phyloP scores from a whole-genome alignment of 2,797 vertebrate genomes.

The Chaunax sp. region DNA sequence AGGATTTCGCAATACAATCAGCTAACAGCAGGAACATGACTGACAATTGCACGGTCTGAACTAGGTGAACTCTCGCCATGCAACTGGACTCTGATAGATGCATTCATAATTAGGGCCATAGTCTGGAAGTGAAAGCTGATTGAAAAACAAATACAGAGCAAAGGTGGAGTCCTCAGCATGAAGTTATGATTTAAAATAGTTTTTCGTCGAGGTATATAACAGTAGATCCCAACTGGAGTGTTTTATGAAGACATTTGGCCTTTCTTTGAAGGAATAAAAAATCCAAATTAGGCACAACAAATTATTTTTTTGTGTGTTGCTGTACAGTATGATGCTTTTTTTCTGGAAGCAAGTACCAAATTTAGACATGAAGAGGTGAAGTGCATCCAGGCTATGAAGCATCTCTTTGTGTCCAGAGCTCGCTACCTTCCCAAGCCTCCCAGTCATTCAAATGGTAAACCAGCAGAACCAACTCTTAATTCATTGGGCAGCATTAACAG shows the following conservation, averaged over 20 bases:
- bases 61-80: not conserved
- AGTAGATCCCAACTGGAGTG: not conserved
- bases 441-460: constrained; percentile 83
- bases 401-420: constrained; percentile 76
- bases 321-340: constrained; percentile 54
- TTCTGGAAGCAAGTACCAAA: constrained; percentile 71
- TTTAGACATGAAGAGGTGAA: constrained; percentile 82
- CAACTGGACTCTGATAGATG: constrained; percentile 10
- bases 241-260: not conserved
- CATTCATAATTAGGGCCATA: not conserved
- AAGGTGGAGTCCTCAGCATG: not conserved
- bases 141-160: not conserved
- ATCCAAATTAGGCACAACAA: constrained; percentile 1
- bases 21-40: constrained; percentile 7
- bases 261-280: not conserved
- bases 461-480: constrained; percentile 76
- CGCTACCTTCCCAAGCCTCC: constrained; percentile 81
- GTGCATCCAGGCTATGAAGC: constrained; percentile 67
- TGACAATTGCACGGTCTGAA: constrained; percentile 6
- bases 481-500: constrained; percentile 83
- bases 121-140: not conserved
- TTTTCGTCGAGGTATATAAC: not conserved
- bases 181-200: not conserved
- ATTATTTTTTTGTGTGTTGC: constrained; percentile 18
- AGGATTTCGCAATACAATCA: constrained; percentile 1